Conservation (phyloP, 2,797 vertebrate genomes). For the Melanotaenia parkinsoni region DNA sequence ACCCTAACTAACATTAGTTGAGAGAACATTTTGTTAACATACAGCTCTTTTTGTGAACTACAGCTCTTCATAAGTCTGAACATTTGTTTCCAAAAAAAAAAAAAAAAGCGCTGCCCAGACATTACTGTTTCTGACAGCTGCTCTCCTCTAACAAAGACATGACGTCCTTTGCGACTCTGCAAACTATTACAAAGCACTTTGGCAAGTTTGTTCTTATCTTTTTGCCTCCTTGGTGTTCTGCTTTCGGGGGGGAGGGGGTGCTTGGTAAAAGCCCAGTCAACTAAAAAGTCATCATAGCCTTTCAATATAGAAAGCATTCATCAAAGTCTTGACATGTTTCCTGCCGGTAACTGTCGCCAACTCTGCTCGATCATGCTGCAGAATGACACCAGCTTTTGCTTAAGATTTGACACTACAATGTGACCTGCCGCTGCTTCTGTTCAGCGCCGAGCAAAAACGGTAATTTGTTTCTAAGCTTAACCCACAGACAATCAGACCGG, state of each 20-base stretch:
- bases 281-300: slow-evolving; percentile 75
- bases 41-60: slow-evolving; percentile 10
- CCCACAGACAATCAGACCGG: slow-evolving; percentile 57
- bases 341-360: slow-evolving; percentile 75
- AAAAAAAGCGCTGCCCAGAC: slow-evolving; percentile 23
- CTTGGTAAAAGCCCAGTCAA: slow-evolving; percentile 73
- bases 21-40: slow-evolving; percentile 10
- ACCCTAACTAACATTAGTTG: slow-evolving; percentile 13
- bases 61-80: slow-evolving; percentile 24
- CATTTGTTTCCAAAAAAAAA: slow-evolving; percentile 12
- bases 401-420: slow-evolving; percentile 72
- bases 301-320: slow-evolving; percentile 76
- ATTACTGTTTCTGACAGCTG: slow-evolving; percentile 66
- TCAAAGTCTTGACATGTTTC: slow-evolving; percentile 77
- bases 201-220: slow-evolving; percentile 68
- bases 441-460: slow-evolving; percentile 37
- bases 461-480: slow-evolving; percentile 74
- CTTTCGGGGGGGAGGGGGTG: slow-evolving; percentile 45
- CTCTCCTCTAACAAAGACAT: slow-evolving; percentile 66
- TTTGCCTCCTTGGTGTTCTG: slow-evolving; percentile 51
- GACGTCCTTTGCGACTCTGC: slow-evolving; percentile 57
- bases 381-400: slow-evolving; percentile 68
- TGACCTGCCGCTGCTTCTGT: slow-evolving; percentile 62
- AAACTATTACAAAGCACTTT: slow-evolving; percentile 70
- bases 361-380: slow-evolving; percentile 66